Percentiles rank a stretch among this genome's conserved stretches.
Conservation (phyloP, 2,797 vertebrate genomes). For the Xyrichtys novacula region DNA sequence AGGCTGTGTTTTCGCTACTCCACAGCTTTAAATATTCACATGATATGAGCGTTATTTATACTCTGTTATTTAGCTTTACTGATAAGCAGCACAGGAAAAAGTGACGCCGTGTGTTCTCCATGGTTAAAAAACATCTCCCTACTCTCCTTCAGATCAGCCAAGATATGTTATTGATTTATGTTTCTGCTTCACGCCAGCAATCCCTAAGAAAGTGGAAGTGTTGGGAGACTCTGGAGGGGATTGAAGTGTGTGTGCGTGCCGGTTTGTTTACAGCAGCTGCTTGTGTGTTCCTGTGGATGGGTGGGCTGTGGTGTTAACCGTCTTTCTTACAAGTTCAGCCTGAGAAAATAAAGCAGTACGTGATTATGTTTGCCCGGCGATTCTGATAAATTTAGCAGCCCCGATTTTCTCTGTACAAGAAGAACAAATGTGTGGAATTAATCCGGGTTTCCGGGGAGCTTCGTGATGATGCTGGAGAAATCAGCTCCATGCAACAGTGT, state of each 20-base stretch:
- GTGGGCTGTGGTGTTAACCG: conserved; percentile 17
- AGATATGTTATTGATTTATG: conserved; percentile 69
- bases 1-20: conserved; percentile 5
- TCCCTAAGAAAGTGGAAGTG: conserved; percentile 56
- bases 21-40: conserved; percentile 15
- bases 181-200: conserved; percentile 51
- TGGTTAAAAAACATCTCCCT: conserved; percentile 53
- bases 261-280: conserved; percentile 18
- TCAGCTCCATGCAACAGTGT: conserved; percentile 34
- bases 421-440: neutral
- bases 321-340: neutral
- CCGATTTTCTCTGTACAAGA: neutral
- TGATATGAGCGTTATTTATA: neutral
- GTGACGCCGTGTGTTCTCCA: conserved; percentile 28
- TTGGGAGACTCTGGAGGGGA: conserved; percentile 37
- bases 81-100: conserved; percentile 28
- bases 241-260: conserved; percentile 20
- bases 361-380: conserved; percentile 13
- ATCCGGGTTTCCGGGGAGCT: conserved; percentile 35
- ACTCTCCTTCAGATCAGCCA: conserved; percentile 37
- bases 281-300: conserved; percentile 18
- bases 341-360: neutral
- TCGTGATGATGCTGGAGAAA: conserved; percentile 23
- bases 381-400: conserved; percentile 41
- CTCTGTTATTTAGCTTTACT: conserved; percentile 34